These are phyloP conservation scores for Ammospiza caudacuta DNA, from an alignment of 2,113 vertebrate genomes.

Conservation along the genomic window DNA sequence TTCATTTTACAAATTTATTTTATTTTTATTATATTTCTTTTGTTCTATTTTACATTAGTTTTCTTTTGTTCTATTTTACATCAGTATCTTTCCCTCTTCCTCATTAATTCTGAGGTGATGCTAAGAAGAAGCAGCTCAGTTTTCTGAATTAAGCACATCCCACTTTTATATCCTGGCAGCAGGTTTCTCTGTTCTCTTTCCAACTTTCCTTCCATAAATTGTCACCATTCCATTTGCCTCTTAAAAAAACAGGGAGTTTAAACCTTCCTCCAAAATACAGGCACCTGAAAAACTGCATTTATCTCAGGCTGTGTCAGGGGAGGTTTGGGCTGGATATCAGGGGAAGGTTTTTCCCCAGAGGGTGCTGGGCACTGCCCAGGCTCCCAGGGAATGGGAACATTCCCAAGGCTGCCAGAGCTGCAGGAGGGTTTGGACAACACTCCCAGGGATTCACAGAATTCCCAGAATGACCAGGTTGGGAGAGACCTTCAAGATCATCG, in stretches of 20 bases:
- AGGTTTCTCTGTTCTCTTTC: not conserved
- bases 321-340: not conserved
- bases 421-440: too few relatives aligned
- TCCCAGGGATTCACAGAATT: too few relatives aligned
- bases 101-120: not conserved
- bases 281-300: not conserved
- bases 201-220: not conserved
- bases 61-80: not conserved
- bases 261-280: not conserved
- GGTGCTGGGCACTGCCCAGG: not conserved
- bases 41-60: not conserved
- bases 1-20: not conserved
- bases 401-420: too few relatives aligned
- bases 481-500: too few relatives aligned
- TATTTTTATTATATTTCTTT: not conserved
- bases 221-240: not conserved
- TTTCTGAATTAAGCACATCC: not conserved
- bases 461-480: too few relatives aligned
- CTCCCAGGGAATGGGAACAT: not conserved
- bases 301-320: not conserved
- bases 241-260: not conserved
- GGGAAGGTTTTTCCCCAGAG: not conserved
- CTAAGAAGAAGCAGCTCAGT: not conserved
- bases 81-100: not conserved
- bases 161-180: not conserved